phyloP scores from a whole-genome alignment of 2,113 vertebrate genomes.

The Neofelis nebulosa region DNA sequence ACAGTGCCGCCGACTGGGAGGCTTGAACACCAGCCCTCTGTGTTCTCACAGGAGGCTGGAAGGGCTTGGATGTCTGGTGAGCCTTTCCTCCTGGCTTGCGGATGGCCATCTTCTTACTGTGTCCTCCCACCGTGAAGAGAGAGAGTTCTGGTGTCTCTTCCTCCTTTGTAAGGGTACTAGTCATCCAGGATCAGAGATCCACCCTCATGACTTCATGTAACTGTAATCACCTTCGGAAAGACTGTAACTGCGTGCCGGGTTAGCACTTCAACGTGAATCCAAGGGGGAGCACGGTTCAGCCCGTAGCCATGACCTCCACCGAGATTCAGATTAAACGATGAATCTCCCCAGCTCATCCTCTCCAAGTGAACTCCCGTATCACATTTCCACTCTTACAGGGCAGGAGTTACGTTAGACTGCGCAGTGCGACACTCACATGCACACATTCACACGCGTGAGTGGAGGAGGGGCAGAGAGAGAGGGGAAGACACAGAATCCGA shows the following conservation, averaged over 20 bases:
- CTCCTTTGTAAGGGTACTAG: background rate
- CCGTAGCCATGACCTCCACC: background rate
- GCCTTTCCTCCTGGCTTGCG: background rate
- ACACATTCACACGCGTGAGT: background rate
- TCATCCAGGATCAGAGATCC: background rate
- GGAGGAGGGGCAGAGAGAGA: background rate
- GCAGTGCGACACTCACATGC: background rate
- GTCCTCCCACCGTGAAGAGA: background rate
- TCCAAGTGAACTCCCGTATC: too few species aligned
- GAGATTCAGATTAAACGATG: too few species aligned
- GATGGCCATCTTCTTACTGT: too few species aligned
- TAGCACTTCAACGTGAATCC: background rate
- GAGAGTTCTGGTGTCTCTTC: background rate
- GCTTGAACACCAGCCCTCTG: too few species aligned
- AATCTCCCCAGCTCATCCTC: background rate
- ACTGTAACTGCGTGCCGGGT: background rate
- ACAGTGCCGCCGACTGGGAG: too few species aligned
- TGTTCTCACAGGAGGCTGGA: too few species aligned
- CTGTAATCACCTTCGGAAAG: background rate
- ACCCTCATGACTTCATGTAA: too few species aligned
- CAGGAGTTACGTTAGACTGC: background rate
- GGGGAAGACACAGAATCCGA: too few species aligned
- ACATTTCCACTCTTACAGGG: fast-evolving
- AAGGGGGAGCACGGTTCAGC: too few species aligned
- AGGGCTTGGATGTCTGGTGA: background rate